Conservation (phyloP, 2,888 invertebrate genomes). For the Formica aserva region DNA sequence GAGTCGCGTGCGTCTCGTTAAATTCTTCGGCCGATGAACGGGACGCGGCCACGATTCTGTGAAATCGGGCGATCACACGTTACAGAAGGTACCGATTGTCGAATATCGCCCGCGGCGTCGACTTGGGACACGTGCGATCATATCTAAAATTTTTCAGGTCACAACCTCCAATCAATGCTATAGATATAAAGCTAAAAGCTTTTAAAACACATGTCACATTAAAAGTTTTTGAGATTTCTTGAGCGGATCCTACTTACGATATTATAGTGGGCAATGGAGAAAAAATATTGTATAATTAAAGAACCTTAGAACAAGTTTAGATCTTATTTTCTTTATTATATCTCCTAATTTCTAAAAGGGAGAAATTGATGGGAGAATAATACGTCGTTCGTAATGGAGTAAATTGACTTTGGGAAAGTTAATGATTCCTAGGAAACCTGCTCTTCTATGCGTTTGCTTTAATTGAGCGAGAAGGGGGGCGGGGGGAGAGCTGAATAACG, state of each 20-base stretch:
- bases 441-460: constrained; percentile 66
- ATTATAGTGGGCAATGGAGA: not conserved
- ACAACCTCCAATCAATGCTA: not conserved
- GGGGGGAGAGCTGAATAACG: constrained; percentile 64
- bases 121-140: not conserved
- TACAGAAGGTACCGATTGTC: constrained; percentile 62
- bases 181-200: not conserved
- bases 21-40: constrained; percentile 80
- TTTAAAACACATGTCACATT: not conserved
- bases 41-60: constrained; percentile 78
- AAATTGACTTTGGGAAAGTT: constrained; percentile 42
- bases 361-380: not conserved
- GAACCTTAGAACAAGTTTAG: not conserved
- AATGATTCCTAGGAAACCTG: constrained; percentile 65
- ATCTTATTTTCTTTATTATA: not conserved
- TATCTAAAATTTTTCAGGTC: not conserved
- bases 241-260: not conserved
- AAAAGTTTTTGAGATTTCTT: not conserved
- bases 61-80: constrained; percentile 83
- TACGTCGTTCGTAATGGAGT: not conserved
- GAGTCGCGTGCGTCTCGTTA: constrained; percentile 84
- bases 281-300: not conserved
- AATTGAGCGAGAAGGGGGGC: constrained; percentile 37
- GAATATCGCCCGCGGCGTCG: constrained; percentile 21
- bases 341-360: not conserved